phyloP scores from a whole-genome alignment of 2,888 invertebrate species.

The Agrilus cyanescens region DNA sequence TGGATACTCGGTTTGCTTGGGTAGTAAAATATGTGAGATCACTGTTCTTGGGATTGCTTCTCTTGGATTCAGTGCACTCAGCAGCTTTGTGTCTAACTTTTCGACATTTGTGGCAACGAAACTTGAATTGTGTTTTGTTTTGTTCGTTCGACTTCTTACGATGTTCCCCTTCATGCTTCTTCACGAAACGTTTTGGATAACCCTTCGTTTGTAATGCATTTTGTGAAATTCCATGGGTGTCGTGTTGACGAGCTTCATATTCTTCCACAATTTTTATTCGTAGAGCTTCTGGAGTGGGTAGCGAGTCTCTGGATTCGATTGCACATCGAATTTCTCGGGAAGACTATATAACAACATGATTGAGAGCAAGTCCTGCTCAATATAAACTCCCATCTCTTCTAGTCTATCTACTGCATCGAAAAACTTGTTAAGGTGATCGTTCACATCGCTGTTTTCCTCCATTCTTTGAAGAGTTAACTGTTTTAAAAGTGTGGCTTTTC shows the following conservation, averaged over 20 bases:
- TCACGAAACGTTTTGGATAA: no score
- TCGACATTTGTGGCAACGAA: slow-evolving; percentile 3
- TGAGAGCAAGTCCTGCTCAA: slow-evolving; percentile 16
- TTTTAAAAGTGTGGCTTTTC: slow-evolving; percentile 31
- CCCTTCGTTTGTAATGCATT: slow-evolving; percentile 3
- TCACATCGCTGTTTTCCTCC: slow-evolving; percentile 22
- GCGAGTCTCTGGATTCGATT: slow-evolving; percentile 25
- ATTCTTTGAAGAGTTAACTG: slow-evolving; percentile 25
- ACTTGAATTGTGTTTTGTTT: neutral
- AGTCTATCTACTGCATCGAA: slow-evolving; percentile 27
- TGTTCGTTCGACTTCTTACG: neutral
- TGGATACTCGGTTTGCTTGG: neutral
- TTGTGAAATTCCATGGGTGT: neutral
- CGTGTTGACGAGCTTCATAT: slow-evolving; percentile 13
- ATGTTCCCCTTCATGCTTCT: neutral
- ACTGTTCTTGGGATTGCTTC: neutral
- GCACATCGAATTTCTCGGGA: slow-evolving; percentile 23
- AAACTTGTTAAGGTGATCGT: slow-evolving; percentile 26
- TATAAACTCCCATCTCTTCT: slow-evolving; percentile 21
- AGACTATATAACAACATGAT: slow-evolving; percentile 27
- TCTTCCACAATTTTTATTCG: slow-evolving; percentile 24
- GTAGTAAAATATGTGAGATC: no score
- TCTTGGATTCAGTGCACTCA: neutral
- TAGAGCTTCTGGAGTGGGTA: slow-evolving; percentile 21
- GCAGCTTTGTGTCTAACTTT: slow-evolving; percentile 7